Percentiles rank a stretch among this genome's conserved stretches.
These are phyloP conservation scores for Percopsis omiscomaycus DNA, from an alignment of 2,797 vertebrate genomes.

Conservation along the genomic window DNA sequence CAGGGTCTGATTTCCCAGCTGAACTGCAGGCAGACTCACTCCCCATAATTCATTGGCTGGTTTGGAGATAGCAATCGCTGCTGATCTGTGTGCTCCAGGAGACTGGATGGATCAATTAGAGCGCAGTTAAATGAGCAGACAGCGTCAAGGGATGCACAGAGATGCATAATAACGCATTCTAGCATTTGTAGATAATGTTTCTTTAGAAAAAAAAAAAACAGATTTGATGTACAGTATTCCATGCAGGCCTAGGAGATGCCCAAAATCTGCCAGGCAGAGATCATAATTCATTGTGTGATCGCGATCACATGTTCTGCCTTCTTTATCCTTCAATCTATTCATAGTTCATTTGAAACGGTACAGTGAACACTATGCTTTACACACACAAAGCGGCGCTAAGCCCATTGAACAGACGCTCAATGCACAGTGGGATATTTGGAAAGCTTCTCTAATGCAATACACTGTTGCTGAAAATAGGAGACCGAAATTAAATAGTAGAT, in stretches of 20 bases:
- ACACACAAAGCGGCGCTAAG: constrained; percentile 8
- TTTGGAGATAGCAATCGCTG: constrained; percentile 47
- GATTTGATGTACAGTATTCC: background rate
- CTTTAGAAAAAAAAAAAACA: constrained; percentile 4
- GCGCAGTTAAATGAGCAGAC: constrained; percentile 30
- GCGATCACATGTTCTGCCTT: constrained; percentile 13
- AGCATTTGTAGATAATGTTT: background rate
- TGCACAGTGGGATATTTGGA: constrained; percentile 31
- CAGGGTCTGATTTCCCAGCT: constrained; percentile 22
- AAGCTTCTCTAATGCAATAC: constrained; percentile 46
- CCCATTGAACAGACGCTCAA: constrained; percentile 2
- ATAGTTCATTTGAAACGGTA: constrained; percentile 10
- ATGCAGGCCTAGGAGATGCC: constrained; percentile 6
- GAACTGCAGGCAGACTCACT: constrained; percentile 36
- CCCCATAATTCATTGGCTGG: constrained; percentile 37
- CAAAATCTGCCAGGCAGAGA: constrained; percentile 4
- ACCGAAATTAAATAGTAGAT: too few relatives aligned
- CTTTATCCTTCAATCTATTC: constrained; percentile 10
- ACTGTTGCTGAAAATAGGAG: constrained; percentile 25
- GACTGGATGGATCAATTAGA: constrained; percentile 46
- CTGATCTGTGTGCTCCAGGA: constrained; percentile 29
- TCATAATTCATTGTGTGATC: constrained; percentile 3
- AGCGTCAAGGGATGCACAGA: background rate
- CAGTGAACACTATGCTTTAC: constrained; percentile 3
- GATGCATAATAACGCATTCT: background rate